A percentile compares a stretch with the other conserved stretches of the same genome.
These are phyloP conservation scores for Geophilus truncorum DNA, from an alignment of 2,888 invertebrate species.

Conservation along the genomic window DNA sequence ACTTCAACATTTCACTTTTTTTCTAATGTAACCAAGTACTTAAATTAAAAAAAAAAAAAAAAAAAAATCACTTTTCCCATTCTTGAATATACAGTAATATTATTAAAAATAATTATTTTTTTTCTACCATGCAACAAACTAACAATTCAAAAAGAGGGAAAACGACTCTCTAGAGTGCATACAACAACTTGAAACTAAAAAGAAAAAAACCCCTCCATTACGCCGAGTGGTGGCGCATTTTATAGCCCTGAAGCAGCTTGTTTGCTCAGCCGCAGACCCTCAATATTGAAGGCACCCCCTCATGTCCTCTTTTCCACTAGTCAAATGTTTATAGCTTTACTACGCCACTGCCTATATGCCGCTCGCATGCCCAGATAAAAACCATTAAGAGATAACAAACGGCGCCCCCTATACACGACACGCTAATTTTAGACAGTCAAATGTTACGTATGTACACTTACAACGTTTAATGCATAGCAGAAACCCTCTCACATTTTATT, in stretches of 20 bases:
- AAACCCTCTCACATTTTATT: neutral
- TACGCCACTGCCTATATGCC: neutral
- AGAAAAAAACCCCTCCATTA: neutral
- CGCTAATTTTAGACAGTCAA: neutral
- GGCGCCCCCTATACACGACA: neutral
- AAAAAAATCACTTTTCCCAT: too few species aligned
- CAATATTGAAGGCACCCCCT: neutral
- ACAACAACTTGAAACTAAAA: neutral
- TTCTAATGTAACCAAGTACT: too few species aligned
- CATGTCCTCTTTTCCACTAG: neutral
- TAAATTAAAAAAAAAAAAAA: too few species aligned
- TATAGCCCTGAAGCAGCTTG: neutral
- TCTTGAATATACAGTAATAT: too few species aligned
- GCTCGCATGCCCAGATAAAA: neutral
- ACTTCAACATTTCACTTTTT: neutral
- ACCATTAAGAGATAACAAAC: neutral
- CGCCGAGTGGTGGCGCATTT: neutral
- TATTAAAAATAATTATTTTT: neutral
- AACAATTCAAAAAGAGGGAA: too few species aligned
- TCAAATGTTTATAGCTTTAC: neutral
- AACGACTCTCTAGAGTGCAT: neutral
- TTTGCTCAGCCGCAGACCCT: neutral
- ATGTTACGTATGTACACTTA: neutral
- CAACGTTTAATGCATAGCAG: neutral
- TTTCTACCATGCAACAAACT: neutral